phyloP scores from a whole-genome alignment of 1,140 invertebrate species.

The Solenopsis invicta region DNA sequence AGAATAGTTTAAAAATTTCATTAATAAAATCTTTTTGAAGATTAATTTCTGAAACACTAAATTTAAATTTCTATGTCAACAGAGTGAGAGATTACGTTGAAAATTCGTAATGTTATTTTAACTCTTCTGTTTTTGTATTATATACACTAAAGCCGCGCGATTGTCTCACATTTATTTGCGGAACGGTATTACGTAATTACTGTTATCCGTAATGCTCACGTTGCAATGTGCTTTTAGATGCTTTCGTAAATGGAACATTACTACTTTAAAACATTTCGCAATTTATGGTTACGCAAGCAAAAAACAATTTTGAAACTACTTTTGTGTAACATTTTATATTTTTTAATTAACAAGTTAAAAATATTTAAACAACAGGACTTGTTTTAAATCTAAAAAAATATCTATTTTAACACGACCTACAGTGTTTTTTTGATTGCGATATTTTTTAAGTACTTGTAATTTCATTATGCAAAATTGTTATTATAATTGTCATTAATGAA shows the following conservation, averaged over 20 bases:
- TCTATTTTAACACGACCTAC: background rate
- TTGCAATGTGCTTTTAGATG: background rate
- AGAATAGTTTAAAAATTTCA: background rate
- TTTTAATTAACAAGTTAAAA: background rate
- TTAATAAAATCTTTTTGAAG: background rate
- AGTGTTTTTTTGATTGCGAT: background rate
- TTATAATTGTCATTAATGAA: background rate
- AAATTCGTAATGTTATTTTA: background rate
- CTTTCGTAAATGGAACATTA: background rate
- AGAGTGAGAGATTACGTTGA: background rate
- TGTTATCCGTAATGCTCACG: background rate
- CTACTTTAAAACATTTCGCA: background rate
- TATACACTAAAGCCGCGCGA: background rate
- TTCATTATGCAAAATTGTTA: background rate
- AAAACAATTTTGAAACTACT: background rate
- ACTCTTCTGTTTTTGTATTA: background rate
- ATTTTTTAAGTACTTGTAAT: background rate
- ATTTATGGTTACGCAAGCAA: background rate
- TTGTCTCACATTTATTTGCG: slow-evolving; percentile 26
- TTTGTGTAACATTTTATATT: background rate
- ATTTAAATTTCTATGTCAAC: background rate
- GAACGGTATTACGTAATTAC: slow-evolving; percentile 16
- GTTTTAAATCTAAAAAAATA: background rate
- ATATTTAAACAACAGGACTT: background rate
- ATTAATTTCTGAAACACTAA: background rate